phyloP scores from a whole-genome alignment of 2,888 invertebrate genomes.

The Chymomyza caudatula region DNA sequence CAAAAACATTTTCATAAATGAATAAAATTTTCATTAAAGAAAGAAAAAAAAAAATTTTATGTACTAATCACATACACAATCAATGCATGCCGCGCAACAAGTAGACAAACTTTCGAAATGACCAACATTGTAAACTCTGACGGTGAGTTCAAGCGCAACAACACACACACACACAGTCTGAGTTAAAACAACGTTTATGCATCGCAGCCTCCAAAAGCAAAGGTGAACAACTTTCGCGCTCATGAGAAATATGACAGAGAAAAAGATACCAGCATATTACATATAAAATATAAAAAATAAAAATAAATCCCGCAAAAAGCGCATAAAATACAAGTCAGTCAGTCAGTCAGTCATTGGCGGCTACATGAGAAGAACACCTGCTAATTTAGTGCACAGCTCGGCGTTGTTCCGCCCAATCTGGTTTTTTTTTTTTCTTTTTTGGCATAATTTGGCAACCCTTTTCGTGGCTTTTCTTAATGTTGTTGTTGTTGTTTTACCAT shows the following conservation, averaged over 20 bases:
- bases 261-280: background rate
- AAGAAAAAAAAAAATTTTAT: background rate
- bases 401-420: conserved; percentile 26
- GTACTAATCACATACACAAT: background rate
- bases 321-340: conserved; percentile 19
- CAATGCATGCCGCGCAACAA: background rate
- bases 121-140: conserved; percentile 24
- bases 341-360: conserved; percentile 17
- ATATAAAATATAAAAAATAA: conserved; percentile 35
- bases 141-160: conserved; percentile 54
- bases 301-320: conserved; percentile 24
- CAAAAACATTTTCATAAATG: background rate
- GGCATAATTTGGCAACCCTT: conserved; percentile 34
- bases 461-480: background rate
- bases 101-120: conserved; percentile 55
- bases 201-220: conserved; percentile 37
- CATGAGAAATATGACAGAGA: conserved; percentile 65
- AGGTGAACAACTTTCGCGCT: conserved; percentile 72
- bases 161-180: conserved; percentile 7
- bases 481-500: too few species aligned
- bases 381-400: conserved; percentile 42
- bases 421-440: conserved; percentile 19
- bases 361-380: conserved; percentile 57
- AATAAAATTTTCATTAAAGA: background rate
- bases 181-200: conserved; percentile 1